phyloP scores from a whole-genome alignment of 2,888 invertebrate species.

The Ecliptopera silaceata region DNA sequence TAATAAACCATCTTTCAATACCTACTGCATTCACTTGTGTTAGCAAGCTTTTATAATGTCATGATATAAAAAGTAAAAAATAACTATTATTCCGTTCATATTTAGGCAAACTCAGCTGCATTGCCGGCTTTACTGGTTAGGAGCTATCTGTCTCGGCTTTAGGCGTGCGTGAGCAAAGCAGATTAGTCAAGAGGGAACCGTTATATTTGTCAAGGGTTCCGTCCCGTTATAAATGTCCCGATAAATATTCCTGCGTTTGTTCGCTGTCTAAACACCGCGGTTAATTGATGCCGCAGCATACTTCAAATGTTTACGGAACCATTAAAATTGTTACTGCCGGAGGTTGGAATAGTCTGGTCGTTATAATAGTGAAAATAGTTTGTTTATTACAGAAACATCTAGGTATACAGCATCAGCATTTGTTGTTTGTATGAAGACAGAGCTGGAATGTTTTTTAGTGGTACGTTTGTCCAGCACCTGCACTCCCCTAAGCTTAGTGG shows the following conservation, averaged over 20 bases:
- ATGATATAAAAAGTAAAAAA: too few relatives aligned
- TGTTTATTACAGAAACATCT: too few relatives aligned
- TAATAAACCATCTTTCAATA: too few relatives aligned
- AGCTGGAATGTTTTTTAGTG: too few relatives aligned
- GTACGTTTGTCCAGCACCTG: too few relatives aligned
- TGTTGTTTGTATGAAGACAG: too few relatives aligned
- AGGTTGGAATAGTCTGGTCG: constrained; percentile 1
- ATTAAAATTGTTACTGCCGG: constrained; percentile 20
- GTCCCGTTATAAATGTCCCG: constrained; percentile 47
- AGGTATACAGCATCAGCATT: too few relatives aligned
- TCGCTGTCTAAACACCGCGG: constrained; percentile 34
- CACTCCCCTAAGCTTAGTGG: too few relatives aligned
- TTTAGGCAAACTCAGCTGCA: background rate
- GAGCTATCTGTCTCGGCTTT: constrained; percentile 31
- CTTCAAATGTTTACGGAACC: constrained; percentile 28
- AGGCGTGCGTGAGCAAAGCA: constrained; percentile 40
- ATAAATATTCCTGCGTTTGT: constrained; percentile 40
- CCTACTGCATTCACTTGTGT: too few relatives aligned
- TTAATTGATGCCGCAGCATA: constrained; percentile 32
- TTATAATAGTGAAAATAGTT: background rate
- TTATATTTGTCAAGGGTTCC: constrained; percentile 33
- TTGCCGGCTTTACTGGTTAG: constrained; percentile 9
- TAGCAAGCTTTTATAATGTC: too few relatives aligned
- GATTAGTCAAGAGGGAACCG: constrained; percentile 53
- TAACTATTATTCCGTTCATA: too few relatives aligned